Base-by-base conservation (phyloP, 1,140 invertebrate genomes). In the Ectropis grisescens region DNA sequence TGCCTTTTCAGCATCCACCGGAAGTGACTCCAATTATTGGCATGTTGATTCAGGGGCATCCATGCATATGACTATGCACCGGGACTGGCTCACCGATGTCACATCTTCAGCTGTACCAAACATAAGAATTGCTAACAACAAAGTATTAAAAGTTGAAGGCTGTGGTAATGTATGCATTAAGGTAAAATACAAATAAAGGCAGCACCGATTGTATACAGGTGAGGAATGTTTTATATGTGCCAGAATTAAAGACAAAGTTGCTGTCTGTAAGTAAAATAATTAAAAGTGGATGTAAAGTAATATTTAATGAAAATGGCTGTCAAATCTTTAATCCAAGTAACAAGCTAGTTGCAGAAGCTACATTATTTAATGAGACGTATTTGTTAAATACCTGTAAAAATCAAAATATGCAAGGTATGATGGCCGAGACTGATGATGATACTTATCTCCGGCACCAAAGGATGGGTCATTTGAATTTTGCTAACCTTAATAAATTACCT, bases 31-130 rank as follows among this genome's bases (percentile, higher is more conserved):
- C 11, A 8, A 39, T 7, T 27, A 44, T 11, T 58, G 55, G 55
- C 38, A 28, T 24, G 6, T 62, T 2, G 56, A 62, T 38, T 62
- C 49, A 3, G 49, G 47, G 15, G 47, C 47, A 26, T 48, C 47
- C 13, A 47, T 33, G 14, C 50, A 55, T 10, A 61, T 58, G 54
- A 41, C 35, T 2, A 13, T 29, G 1, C 42, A 16, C 11, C 11
- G 37, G 6, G 38, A 51, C 14, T 48, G 37, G 43, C 23, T 58
- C 29, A 47, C 30, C 29, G 51, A 55, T 45, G 29, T 49, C 22
- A 38, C 16, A 8, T 35, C 41, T 8, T 33, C 56, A 45, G 16
- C 47, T 8, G 31, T 58, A 16, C 43, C 26, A 1, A 41, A 1
- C 30, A 11, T 59, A 9, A 55, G 39, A 23, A 42, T 55, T 6